Evolutionary conservation across 2,797 vertebrate species (phyloP).

Genomic region (Eurystomus glaucurus): DNA sequence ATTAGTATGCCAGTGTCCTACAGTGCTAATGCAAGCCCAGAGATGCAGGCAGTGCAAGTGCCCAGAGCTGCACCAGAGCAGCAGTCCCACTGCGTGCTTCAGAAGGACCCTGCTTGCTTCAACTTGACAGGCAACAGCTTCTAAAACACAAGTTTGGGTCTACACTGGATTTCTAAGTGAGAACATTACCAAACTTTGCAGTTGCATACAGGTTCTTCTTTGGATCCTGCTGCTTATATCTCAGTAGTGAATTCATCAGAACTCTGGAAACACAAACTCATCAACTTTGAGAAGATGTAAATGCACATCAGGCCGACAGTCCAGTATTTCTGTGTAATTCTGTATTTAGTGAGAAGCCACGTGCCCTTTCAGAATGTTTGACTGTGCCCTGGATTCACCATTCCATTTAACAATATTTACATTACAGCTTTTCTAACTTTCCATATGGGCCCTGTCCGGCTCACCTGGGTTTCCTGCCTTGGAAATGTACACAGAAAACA

Average conservation of each 20-base stretch:
- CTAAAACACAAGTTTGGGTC: not conserved
- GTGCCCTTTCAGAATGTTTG: not conserved
- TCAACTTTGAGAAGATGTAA: not conserved
- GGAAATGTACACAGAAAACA: not conserved
- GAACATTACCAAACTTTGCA: not conserved
- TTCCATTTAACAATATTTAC: not conserved
- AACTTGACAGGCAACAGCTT: not conserved
- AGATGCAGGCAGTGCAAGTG: not conserved
- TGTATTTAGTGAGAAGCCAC: not conserved
- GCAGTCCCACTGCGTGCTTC: not conserved
- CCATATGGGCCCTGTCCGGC: not conserved
- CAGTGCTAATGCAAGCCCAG: not conserved
- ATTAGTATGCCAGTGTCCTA: not conserved
- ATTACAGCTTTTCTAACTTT: not conserved
- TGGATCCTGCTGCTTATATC: not conserved
- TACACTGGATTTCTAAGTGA: not conserved
- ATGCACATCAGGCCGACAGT: not conserved
- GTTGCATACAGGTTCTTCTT: not conserved
- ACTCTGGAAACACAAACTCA: not conserved
- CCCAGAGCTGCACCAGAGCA: not conserved
- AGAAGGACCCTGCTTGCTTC: not conserved
- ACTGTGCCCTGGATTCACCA: not conserved
- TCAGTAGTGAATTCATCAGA: not conserved
- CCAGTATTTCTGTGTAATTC: not conserved
- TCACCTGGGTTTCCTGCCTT: not conserved